Base-by-base conservation (phyloP, 2,797 vertebrate species). In the Pelobates cultripes region DNA sequence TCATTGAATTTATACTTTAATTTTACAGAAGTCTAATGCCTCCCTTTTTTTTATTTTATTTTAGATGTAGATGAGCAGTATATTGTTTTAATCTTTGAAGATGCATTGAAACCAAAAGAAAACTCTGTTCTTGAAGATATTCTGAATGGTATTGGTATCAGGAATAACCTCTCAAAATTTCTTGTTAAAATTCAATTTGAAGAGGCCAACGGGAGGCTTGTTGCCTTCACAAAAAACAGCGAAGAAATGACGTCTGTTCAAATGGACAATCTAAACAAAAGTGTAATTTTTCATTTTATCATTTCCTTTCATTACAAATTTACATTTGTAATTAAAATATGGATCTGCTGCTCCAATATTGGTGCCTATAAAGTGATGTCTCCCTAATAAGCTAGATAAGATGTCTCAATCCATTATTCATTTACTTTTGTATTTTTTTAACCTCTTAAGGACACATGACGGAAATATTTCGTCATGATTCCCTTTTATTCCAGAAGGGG, bases 71-170 rank as follows among this genome's bases (percentile, higher is more conserved):
- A 97, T 73, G 97, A 99, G 88, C 96, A 98, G 71, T 99, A 96
- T 86, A 97, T 99, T 10, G 97, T 98, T 73, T 86, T 99, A 87
- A 99, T 99, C 91, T 98, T 99, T 85, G 96, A 98, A 92, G 96
- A 94, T 74, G 94, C 95, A 7, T 94, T 96, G 74, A 89, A 91
- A 70, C 85, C 93, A 92, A 94, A 94, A 67, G 95, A 95, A 90
- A 95, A 96, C 89, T 81, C 92, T 77, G 87, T 97, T 88, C 94
- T 99, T 91, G 97, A 98, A 91, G 97, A 95, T 88, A 97, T 99
- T 84, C 92, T 98, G 86, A 87, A 85, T 0, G 95, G 95, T 61
- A 96, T 98, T 60, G 96, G 96, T 63, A 85, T 88, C 73, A 94
- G 89, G 86, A 97, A 98, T 94, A 93, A 91, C 78, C 90, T 97